phyloP scores from a whole-genome alignment of 1,140 invertebrate genomes.

The Zaprionus nigranus region DNA sequence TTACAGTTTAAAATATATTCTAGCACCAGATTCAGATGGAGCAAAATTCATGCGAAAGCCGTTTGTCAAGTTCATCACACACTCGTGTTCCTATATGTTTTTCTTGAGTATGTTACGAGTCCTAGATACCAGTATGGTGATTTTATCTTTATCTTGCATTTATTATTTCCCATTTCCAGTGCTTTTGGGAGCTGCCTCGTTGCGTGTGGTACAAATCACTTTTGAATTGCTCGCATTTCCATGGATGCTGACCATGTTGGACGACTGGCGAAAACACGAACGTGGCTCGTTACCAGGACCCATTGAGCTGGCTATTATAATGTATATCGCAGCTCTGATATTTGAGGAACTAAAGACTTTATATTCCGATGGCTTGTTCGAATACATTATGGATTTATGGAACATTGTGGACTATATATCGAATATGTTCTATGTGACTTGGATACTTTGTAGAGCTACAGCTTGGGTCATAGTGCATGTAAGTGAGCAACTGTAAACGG shows the following conservation, averaged over 20 bases:
- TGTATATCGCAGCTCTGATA: slow-evolving; percentile 94
- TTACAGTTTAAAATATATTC: slow-evolving; percentile 93
- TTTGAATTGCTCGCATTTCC: slow-evolving; percentile 91
- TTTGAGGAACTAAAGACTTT: slow-evolving; percentile 94
- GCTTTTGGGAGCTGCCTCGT: slow-evolving; percentile 92
- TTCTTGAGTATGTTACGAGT: slow-evolving; percentile 53
- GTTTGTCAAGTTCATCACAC: slow-evolving; percentile 97
- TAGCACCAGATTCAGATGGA: slow-evolving; percentile 92
- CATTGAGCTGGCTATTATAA: slow-evolving; percentile 92
- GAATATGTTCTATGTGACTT: slow-evolving; percentile 96
- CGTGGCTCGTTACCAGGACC: slow-evolving; percentile 93
- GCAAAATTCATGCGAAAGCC: slow-evolving; percentile 95
- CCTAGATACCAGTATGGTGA: no score
- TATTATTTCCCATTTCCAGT: slow-evolving; percentile 85
- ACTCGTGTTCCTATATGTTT: slow-evolving; percentile 95
- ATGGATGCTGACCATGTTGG: slow-evolving; percentile 89
- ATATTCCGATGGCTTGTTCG: slow-evolving; percentile 94
- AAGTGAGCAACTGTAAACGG: slow-evolving; percentile 40
- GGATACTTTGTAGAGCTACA: slow-evolving; percentile 92
- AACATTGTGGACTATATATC: slow-evolving; percentile 98
- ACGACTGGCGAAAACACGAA: slow-evolving; percentile 91
- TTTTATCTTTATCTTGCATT: no score
- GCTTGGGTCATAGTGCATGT: slow-evolving; percentile 92
- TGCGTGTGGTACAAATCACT: slow-evolving; percentile 91
- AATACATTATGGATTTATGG: slow-evolving; percentile 97